A percentile compares a stretch with the other conserved stretches of the same genome.
Conservation (phyloP, 2,113 vertebrate genomes). For the Tychaedon coryphoeus region DNA sequence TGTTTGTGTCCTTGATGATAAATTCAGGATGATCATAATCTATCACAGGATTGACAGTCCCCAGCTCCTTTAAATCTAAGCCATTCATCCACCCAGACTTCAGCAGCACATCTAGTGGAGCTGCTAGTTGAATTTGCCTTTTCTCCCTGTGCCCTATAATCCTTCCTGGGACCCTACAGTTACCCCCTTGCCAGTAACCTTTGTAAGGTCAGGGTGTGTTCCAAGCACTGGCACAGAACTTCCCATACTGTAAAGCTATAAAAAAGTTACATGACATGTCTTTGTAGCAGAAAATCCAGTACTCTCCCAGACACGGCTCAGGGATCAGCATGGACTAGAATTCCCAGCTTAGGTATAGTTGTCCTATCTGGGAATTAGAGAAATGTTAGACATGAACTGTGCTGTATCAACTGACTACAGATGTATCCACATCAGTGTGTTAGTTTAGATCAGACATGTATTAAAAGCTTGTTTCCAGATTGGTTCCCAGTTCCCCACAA, state of each 20-base stretch:
- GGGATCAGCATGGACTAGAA: not conserved
- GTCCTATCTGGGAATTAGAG: not conserved
- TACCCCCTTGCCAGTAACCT: not conserved
- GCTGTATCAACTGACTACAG: not conserved
- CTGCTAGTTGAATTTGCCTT: not conserved
- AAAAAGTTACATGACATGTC: not conserved
- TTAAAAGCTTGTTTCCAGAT: not conserved
- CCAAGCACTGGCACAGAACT: not conserved
- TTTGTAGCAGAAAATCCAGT: not conserved
- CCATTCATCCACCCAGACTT: not conserved
- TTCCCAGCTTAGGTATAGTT: not conserved
- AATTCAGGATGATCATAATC: not conserved
- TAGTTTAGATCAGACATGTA: not conserved
- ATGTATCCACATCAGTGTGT: not conserved
- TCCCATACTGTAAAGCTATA: not conserved
- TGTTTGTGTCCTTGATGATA: not conserved
- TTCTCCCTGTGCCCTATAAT: accelerated
- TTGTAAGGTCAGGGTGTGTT: not conserved
- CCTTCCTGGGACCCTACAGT: not conserved
- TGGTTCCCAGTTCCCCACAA: not conserved
- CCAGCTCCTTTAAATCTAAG: not conserved
- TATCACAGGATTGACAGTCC: not conserved
- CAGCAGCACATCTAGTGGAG: not conserved
- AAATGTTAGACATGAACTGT: not conserved
- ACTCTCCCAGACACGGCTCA: not conserved